Evolutionary conservation across 2,113 vertebrate species (phyloP).

Genomic region (Tachysurus fulvidraco): DNA sequence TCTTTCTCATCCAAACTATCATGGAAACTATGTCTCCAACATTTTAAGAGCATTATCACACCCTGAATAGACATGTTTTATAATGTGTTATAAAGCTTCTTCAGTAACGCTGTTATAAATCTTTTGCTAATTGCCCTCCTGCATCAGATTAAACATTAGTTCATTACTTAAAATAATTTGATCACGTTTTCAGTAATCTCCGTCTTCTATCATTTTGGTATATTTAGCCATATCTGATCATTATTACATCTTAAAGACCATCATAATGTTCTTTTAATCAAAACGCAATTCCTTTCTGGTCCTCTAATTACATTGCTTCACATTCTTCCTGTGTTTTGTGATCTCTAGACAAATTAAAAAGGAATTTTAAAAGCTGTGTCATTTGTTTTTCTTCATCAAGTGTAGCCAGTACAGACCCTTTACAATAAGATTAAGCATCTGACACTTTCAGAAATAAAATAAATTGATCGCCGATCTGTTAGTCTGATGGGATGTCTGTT

Average conservation of each 20-base stretch:
- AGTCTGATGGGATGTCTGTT: background rate
- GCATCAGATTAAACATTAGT: background rate
- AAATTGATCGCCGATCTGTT: background rate
- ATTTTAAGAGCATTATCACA: background rate
- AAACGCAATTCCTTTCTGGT: background rate
- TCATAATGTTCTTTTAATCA: background rate
- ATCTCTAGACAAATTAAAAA: background rate
- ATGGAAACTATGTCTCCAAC: constrained; percentile 34
- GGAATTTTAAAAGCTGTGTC: background rate
- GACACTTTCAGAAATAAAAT: background rate
- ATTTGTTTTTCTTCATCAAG: background rate
- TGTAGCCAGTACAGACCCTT: background rate
- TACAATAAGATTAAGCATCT: background rate
- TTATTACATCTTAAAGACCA: background rate
- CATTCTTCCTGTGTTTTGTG: background rate
- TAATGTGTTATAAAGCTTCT: background rate
- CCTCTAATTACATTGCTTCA: background rate
- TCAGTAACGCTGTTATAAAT: background rate
- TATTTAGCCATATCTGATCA: background rate
- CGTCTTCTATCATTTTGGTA: background rate
- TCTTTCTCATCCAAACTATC: constrained; percentile 14
- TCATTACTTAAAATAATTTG: background rate
- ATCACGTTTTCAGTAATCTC: background rate
- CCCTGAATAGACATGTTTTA: background rate
- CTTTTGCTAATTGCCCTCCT: background rate